Percentiles rank a stretch among this genome's conserved stretches.
Conservation (phyloP, 2,797 vertebrate species). For the Hydrolagus colliei region DNA sequence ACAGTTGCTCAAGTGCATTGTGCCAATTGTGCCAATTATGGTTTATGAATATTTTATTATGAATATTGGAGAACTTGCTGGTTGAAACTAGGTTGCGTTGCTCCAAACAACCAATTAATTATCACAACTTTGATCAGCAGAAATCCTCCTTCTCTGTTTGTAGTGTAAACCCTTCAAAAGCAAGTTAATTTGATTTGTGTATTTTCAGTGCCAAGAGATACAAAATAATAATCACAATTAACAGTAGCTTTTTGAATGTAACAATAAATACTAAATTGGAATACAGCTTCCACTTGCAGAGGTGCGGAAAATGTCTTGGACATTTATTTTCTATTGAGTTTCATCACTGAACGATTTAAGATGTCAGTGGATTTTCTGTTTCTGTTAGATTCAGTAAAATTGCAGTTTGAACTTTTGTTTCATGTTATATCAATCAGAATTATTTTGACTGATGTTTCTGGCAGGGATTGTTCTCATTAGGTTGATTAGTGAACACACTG, state of each 20-base stretch:
- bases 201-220: not conserved
- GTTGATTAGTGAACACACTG: not conserved
- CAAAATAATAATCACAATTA: not conserved
- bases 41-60: slow-evolving; percentile 34
- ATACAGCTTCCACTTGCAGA: not conserved
- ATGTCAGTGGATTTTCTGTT: not conserved
- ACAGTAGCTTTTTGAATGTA: not conserved
- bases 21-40: not conserved
- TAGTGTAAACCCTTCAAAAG: not conserved
- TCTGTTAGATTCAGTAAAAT: not conserved
- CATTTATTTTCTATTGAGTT: not conserved
- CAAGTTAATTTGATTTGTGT: not conserved
- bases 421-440: not conserved
- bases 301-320: not conserved
- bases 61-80: slow-evolving; percentile 32
- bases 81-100: slow-evolving; percentile 15
- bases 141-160: slow-evolving; percentile 16
- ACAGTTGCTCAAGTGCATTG: slow-evolving; percentile 16
- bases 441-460: not conserved
- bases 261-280: not conserved
- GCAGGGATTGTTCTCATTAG: slow-evolving; percentile 9
- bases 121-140: slow-evolving; percentile 17
- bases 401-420: not conserved
- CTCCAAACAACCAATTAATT: slow-evolving; percentile 11
- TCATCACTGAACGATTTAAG: not conserved